Evolutionary conservation across 2,113 vertebrate species (phyloP).

Genomic region (Grantiella picta): DNA sequence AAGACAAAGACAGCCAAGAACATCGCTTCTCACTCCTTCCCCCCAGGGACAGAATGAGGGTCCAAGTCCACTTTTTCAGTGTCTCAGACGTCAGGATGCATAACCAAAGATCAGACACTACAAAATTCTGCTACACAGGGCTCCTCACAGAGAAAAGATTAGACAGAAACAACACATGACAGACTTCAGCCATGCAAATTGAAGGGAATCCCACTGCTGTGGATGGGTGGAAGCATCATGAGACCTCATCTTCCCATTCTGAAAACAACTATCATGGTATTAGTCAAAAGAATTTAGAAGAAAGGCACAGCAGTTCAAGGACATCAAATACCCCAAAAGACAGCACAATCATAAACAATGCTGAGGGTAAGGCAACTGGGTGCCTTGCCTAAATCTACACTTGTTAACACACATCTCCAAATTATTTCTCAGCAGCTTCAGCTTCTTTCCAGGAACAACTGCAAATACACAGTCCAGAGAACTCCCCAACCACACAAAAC

Average conservation of each 20-base stretch:
- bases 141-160: background rate
- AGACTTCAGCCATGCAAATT: fast-evolving
- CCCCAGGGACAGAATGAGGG: background rate
- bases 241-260: background rate
- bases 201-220: background rate
- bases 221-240: background rate
- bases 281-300: background rate
- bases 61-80: background rate
- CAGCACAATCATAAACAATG: background rate
- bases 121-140: fast-evolving
- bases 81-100: background rate
- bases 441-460: background rate
- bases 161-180: fast-evolving
- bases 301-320: background rate
- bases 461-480: background rate
- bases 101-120: background rate
- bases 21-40: background rate
- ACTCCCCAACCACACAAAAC: background rate
- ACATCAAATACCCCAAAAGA: background rate
- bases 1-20: background rate
- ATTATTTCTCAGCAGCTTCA: background rate
- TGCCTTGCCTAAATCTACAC: background rate
- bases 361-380: background rate
- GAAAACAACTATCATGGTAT: background rate
- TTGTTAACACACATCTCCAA: background rate